A percentile compares a stretch with the other conserved stretches of the same genome.
phyloP scores from a whole-genome alignment of 1,140 invertebrate species.

The Lethrus apterus region DNA sequence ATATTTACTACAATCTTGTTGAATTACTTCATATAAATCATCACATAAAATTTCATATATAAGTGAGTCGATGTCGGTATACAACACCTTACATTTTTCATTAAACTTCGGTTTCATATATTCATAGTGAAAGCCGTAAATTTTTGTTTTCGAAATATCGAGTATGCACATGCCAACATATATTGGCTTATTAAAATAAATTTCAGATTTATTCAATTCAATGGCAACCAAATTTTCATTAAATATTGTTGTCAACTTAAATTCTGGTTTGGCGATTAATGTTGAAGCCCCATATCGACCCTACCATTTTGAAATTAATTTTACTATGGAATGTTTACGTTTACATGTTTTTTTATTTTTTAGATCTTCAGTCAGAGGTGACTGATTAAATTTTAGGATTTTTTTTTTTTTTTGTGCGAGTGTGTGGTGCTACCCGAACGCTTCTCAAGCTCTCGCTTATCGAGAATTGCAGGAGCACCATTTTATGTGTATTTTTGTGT shows the following conservation, averaged over 20 bases:
- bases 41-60: conserved; percentile 34
- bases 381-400: too few species aligned
- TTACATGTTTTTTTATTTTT: too few species aligned
- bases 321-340: conserved; percentile 25
- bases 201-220: conserved; percentile 25
- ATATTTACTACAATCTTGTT: conserved; percentile 13
- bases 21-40: conserved; percentile 34
- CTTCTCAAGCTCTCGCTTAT: too few species aligned
- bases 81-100: conserved; percentile 28
- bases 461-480: too few species aligned
- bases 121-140: conserved; percentile 35
- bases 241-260: conserved; percentile 31
- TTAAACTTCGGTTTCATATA: conserved; percentile 24
- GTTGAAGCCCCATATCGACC: conserved; percentile 20
- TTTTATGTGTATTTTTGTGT: too few species aligned
- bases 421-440: too few species aligned
- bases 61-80: conserved; percentile 40
- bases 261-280: conserved; percentile 34
- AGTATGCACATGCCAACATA: conserved; percentile 23
- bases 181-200: conserved; percentile 32
- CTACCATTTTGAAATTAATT: conserved; percentile 2
- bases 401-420: too few species aligned
- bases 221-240: conserved; percentile 31
- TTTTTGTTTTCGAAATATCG: conserved; percentile 24
- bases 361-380: too few species aligned